Conservation (phyloP, 2,113 vertebrate genomes). For the Mellivora capensis region DNA sequence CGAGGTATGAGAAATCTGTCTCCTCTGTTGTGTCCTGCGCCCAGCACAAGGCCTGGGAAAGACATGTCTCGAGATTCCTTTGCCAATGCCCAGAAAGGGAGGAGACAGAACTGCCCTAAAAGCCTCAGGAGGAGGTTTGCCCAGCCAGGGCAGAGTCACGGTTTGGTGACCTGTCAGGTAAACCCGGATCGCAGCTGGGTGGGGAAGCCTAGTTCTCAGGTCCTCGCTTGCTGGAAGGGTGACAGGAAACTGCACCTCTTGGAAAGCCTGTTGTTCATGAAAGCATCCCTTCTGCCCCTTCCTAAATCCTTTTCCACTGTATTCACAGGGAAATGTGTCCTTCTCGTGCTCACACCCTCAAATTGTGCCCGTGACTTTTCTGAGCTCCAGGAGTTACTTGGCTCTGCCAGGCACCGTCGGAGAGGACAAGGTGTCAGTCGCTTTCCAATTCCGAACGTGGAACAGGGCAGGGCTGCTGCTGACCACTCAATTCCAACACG, state of each 20-base stretch:
- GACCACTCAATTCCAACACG: slow-evolving; percentile 78
- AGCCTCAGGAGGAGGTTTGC: not conserved
- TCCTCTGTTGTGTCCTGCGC: not conserved
- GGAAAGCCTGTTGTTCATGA: not conserved
- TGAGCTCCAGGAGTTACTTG: slow-evolving; percentile 86
- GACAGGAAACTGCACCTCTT: not conserved
- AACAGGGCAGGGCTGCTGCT: slow-evolving; percentile 88
- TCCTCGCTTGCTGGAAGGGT: not conserved
- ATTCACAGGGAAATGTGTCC: slow-evolving; percentile 88
- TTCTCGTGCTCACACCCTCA: slow-evolving; percentile 89
- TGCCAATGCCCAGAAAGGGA: not conserved
- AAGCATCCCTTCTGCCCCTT: accelerated
- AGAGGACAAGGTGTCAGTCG: slow-evolving; percentile 77
- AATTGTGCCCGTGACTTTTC: slow-evolving; percentile 89
- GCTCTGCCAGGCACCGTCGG: slow-evolving; percentile 77
- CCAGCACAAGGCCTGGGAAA: not conserved
- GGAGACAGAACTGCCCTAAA: not conserved
- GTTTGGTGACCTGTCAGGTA: too few relatives aligned
- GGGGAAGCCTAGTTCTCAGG: too few relatives aligned
- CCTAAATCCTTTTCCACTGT: not conserved
- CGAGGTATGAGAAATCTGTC: not conserved
- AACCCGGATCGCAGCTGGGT: too few relatives aligned
- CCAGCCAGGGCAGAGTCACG: not conserved
- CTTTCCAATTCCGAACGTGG: slow-evolving; percentile 94
- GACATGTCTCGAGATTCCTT: not conserved